Evolutionary conservation across 2,113 vertebrate species (phyloP).

Genomic region (Aspidoscelis tigris): DNA sequence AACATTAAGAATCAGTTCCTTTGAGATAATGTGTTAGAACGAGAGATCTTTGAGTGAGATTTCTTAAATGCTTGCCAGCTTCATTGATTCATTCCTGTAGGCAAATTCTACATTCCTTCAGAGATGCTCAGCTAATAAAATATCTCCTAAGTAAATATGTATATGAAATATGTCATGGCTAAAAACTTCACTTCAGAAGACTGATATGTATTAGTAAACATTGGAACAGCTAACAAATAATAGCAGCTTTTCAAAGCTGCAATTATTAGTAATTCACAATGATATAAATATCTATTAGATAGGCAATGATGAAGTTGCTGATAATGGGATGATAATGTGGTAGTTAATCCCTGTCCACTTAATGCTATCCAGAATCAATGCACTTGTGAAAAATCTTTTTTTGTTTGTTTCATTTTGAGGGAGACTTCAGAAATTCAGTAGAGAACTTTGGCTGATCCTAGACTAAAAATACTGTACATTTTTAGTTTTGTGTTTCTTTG

Average conservation of each 20-base stretch:
- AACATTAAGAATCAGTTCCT: neutral
- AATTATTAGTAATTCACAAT: neutral
- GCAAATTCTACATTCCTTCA: neutral
- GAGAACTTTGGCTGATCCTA: neutral
- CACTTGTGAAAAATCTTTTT: neutral
- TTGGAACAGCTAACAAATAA: neutral
- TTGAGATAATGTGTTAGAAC: neutral
- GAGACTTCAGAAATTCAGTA: neutral
- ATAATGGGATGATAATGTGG: neutral
- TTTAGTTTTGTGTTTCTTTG: neutral
- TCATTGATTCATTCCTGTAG: neutral
- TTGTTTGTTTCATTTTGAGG: neutral
- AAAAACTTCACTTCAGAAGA: neutral
- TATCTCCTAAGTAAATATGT: neutral
- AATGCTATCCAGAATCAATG: neutral
- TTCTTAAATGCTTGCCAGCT: neutral
- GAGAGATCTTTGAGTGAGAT: neutral
- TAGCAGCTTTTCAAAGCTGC: neutral
- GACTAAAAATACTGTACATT: neutral
- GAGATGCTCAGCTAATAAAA: neutral
- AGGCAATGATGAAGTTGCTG: neutral
- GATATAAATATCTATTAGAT: too few species aligned
- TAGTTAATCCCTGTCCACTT: neutral
- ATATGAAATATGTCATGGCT: neutral
- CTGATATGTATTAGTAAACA: neutral